Evolutionary conservation across 2,797 vertebrate genomes (phyloP).

Genomic region (Leucoraja ocellata): DNA sequence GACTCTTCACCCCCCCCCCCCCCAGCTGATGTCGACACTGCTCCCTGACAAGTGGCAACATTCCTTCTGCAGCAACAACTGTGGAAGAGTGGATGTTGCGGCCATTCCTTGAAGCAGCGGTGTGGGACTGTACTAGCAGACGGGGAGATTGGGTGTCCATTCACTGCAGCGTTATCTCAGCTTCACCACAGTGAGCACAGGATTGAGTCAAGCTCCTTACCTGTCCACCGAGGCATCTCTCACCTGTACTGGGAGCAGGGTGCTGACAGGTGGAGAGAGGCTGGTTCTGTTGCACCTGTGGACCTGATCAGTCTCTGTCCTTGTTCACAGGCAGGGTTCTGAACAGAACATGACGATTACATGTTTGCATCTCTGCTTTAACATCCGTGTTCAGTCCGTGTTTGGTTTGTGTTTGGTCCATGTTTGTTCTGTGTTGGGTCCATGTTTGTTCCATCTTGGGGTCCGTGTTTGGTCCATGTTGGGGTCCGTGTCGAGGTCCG

Average conservation of each 20-base stretch:
- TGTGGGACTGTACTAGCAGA: slow-evolving; percentile 70
- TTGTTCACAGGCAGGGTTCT: background rate
- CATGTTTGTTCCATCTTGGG: too few relatives aligned
- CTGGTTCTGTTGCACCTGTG: background rate
- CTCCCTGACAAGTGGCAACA: too few relatives aligned
- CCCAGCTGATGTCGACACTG: too few relatives aligned
- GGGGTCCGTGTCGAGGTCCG: too few relatives aligned
- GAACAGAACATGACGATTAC: background rate
- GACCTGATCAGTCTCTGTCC: background rate
- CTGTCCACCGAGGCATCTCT: slow-evolving; percentile 43
- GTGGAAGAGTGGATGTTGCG: slow-evolving; percentile 40
- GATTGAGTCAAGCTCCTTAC: slow-evolving; percentile 56
- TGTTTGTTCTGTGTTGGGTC: too few relatives aligned
- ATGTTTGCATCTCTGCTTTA: background rate
- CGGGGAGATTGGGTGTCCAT: slow-evolving; percentile 40
- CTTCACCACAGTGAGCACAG: slow-evolving; percentile 39
- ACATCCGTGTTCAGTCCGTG: too few relatives aligned
- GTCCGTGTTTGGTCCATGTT: too few relatives aligned
- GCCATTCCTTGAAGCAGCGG: slow-evolving; percentile 69
- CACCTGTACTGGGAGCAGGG: slow-evolving; percentile 43
- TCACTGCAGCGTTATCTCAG: accelerated
- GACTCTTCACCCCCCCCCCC: too few relatives aligned
- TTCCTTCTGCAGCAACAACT: too few relatives aligned
- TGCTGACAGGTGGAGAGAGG: slow-evolving; percentile 7
- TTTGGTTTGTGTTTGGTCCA: too few relatives aligned